Evolutionary conservation across 2,113 vertebrate genomes (phyloP), one percentile per base, ranked within the genome.

Genomic region (Apeltes quadracus): DNA sequence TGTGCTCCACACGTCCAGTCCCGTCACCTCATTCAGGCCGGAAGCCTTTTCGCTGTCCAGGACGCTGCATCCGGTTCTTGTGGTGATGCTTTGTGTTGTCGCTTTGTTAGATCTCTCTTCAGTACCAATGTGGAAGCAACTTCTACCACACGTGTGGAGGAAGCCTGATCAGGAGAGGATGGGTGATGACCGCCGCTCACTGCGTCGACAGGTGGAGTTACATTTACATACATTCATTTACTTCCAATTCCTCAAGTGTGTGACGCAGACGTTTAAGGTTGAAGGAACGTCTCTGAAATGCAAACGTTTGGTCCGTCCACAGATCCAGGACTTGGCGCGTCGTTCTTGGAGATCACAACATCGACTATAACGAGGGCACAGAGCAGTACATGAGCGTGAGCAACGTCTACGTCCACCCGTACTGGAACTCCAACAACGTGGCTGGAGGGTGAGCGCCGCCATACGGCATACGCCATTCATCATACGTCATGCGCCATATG

Each of bases 121-220:
- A 97, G 89, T 95, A 90, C 78, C 57, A 8, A 53, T 93, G 92
- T 1, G 7, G 75, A 0, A 77, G 84, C 50, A 23, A 0, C 67
- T 95, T 86, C 94, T 16, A 90, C 68, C 96, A 96, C 88, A 95
- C 92, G 38, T 96, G 96, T 16, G 95, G 96, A 12, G 96, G 96
- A 58, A 94, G 93, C 76, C 92, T 97, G 86, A 82, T 96, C 86
- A 85, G 0, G 29, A 86, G 18, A 9, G 91, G 93, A 90, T 95
- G 96, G 94, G 96, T 96, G 65, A 83, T 96, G 95, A 96, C 95
- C 0, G 96, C 95, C 0, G 96, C 96, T 83, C 95, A 96, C 78
- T 96, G 95, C 3, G 90, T 91, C 56, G 90, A 91, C 84, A 41
- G 82, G 89, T 91, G 69, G n/a, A n/a, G n/a, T n/a, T n/a, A n/a